Percentiles rank a stretch among this genome's conserved stretches.
Evolutionary conservation across 1,140 invertebrate species (phyloP).

Genomic region (Pseudobourletiella spinata): DNA sequence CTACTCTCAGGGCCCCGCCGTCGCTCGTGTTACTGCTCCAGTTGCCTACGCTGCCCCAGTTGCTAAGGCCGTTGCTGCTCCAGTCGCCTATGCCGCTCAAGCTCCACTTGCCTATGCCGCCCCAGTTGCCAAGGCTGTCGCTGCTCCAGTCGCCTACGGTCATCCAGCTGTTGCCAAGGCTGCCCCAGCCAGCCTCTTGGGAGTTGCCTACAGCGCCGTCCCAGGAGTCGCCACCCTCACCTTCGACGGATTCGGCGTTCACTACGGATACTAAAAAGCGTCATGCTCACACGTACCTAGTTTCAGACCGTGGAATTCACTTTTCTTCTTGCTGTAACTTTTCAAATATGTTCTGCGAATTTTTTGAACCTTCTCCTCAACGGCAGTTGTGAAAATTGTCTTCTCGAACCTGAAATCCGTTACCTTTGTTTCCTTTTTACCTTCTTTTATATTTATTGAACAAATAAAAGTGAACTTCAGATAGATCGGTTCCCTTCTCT

Average conservation of each 20-base stretch:
- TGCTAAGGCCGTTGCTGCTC: not conserved
- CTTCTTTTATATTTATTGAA: no score
- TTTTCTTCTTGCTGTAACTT: no score
- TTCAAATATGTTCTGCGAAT: no score
- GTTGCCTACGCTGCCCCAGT: not conserved
- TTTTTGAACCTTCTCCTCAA: no score
- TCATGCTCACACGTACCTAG: no score
- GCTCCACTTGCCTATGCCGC: not conserved
- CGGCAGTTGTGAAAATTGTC: no score
- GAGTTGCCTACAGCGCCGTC: constrained; percentile 22
- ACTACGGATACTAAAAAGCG: constrained; percentile 38
- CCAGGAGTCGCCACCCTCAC: constrained; percentile 19
- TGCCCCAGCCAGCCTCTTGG: constrained; percentile 12
- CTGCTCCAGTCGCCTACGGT: constrained; percentile 8
- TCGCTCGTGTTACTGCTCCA: not conserved
- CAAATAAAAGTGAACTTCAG: no score
- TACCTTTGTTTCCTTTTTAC: no score
- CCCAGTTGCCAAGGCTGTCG: not conserved
- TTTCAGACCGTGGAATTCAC: no score
- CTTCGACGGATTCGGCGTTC: constrained; percentile 34
- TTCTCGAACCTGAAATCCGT: no score
- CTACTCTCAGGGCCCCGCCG: not conserved
- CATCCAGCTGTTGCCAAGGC: not conserved
- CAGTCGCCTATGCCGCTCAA: constrained; percentile 5
- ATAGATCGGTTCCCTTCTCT: no score